Base-by-base conservation (phyloP, 1,140 invertebrate species). In the Saccostrea cuccullata region DNA sequence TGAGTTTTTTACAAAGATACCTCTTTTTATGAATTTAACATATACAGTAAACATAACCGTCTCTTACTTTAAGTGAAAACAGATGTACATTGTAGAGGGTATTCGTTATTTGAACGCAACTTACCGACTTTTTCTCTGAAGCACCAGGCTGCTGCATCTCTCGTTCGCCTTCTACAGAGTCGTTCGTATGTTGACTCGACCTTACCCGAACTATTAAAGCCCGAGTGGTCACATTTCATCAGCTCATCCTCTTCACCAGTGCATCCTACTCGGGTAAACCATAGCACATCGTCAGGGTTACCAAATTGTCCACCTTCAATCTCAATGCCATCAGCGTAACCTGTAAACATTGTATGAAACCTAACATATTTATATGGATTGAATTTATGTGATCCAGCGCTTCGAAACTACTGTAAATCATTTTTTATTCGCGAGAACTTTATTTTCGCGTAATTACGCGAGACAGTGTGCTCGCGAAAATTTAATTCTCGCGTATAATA, bases 71-170 rank as follows among this genome's bases (percentile, higher is more conserved):
- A 47, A 9, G 6, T 47, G 47, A 47, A 6, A 47, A 47, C 47
- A 47, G 30, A 36, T 47, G 47, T n/a, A n/a, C n/a, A n/a, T n/a
- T n/a, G n/a, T 47, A 8, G 47, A 47, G 47, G 47, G 9, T 47
- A 47, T 9, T 47, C 5, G 47, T 47, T 8, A 8, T 47, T 47
- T 9, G 47, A 47, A 47, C 47, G 9, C 47, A 36, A 55, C 88
- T 60, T 30, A 90, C 91, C 86, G 11, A 92, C 84, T 60, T 89
- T 77, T 36, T 85, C 20, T 47, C 88, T 88, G 67, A 89, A 92
- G 47, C 92, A 92, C 82, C 89, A 86, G 2, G 91, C 90, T 17
- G 91, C 90, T 13, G 90, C 90, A 55, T 91, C 88, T 13, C 86
- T 84, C 12, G 84, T 55, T 23, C 86, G 70, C 30, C 82, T 67